Evolutionary conservation across 2,888 invertebrate species (phyloP).

Genomic region (Rotaria macrura): DNA sequence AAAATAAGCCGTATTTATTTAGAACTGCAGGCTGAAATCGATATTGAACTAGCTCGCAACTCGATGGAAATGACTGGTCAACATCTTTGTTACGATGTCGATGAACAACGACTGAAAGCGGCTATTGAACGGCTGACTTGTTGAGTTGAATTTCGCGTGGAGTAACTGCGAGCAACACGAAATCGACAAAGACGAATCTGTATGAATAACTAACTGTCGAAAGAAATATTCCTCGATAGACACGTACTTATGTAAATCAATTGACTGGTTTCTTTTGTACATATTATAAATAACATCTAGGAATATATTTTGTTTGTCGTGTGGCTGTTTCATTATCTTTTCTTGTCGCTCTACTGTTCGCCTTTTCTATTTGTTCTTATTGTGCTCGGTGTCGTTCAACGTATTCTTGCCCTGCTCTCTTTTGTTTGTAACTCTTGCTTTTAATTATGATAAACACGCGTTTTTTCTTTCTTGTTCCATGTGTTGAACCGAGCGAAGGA

Average conservation of each 20-base stretch:
- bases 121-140: neutral
- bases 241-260: neutral
- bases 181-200: no score
- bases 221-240: neutral
- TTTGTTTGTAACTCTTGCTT: neutral
- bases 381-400: constrained; percentile 8
- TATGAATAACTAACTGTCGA: no score
- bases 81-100: neutral
- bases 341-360: no score
- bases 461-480: neutral
- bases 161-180: no score
- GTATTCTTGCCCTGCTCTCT: neutral
- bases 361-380: neutral
- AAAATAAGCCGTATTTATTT: no score
- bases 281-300: constrained; percentile 1
- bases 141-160: no score
- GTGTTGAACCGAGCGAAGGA: no score
- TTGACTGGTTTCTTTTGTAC: neutral
- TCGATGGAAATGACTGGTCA: neutral
- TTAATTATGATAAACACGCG: neutral
- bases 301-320: neutral
- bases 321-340: no score
- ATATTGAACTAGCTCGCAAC: neutral
- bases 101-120: neutral
- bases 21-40: neutral